Base-by-base conservation (phyloP, 1,140 invertebrate genomes). In the Thaumetopoea pityocampa region DNA sequence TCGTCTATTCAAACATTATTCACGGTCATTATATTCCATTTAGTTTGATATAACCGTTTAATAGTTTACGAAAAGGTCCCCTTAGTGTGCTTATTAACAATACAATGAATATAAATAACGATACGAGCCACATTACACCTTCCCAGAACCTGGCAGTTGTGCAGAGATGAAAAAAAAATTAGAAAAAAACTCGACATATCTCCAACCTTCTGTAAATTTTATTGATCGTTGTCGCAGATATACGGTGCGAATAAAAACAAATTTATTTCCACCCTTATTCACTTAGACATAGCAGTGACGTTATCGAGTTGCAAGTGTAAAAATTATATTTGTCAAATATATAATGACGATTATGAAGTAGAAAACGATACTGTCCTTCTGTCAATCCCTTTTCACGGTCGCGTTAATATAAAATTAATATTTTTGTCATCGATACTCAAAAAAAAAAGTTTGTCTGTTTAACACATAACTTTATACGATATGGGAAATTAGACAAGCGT, bases 31-130 rank as follows among this genome's bases (percentile, higher is more conserved):
- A 83, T 81, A 83, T 80, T 83, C 79, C 78, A 83, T 83, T 83
- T 83, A 83, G 72, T 71, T 77, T 71, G 70, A 80, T 79, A 84
- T 84, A 81, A 80, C 64, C 79, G 63, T 84, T 81, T 84, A 80
- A 84, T 80, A 77, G 60, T 78, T 68, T 63, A 64, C 62, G 64
- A 59, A 58, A 64, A 53, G 64, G 73, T 63, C 72, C 62, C 79
- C 72, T 81, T 72, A 73, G 54, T 76, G 71, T 69, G 73, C 74
- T 78, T 83, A 83, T 83, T 81, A 83, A 83, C 77, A 83, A 81
- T 83, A 83, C 77, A 84, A 84, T 81, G 81, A 84, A 32, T 76
- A 81, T 83, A 84, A 84, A 78, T 79, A 81, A 76, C 72, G 76
- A 78, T 79, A 77, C 70, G 78, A 77, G 70, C 77, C 74, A 81